phyloP scores from a whole-genome alignment of 2,113 vertebrate species.

The Ptilorrhoa leucosticta region DNA sequence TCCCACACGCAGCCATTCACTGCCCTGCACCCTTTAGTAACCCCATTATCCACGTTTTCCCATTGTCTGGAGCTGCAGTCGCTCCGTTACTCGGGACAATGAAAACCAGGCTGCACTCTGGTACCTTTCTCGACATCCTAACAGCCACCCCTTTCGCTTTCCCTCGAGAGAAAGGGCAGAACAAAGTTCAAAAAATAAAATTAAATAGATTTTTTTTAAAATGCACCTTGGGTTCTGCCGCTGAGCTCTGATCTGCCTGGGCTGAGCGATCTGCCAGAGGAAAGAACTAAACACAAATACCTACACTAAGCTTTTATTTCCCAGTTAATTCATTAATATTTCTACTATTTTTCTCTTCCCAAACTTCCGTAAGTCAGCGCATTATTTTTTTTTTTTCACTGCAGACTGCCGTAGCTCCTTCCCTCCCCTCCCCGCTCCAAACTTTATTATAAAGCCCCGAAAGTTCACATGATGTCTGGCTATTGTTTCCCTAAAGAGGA shows the following conservation, averaged over 20 bases:
- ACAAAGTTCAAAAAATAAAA: not conserved
- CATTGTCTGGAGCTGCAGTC: not conserved
- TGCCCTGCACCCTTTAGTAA: not conserved
- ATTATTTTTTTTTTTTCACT: not conserved
- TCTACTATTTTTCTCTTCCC: not conserved
- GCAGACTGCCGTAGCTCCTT: not conserved
- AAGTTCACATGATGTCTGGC: slow-evolving; percentile 28
- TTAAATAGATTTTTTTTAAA: not conserved
- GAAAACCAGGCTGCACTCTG: not conserved
- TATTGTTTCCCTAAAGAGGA: slow-evolving; percentile 54
- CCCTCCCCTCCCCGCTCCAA: not conserved
- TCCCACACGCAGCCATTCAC: not conserved
- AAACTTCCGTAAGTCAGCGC: not conserved
- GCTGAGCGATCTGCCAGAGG: not conserved
- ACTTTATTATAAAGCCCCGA: slow-evolving; percentile 17
- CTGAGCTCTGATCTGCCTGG: not conserved
- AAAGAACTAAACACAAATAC: not conserved
- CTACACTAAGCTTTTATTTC: not conserved
- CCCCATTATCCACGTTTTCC: not conserved
- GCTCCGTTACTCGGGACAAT: not conserved
- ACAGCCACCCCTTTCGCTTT: not conserved
- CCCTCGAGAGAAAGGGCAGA: not conserved
- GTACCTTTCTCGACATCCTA: not conserved
- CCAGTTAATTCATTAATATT: not conserved
- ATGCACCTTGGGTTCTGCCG: not conserved